A percentile compares a stretch with the other conserved stretches of the same genome.
Conservation (phyloP, 2,113 vertebrate genomes). For the Bolborhynchus lineola region DNA sequence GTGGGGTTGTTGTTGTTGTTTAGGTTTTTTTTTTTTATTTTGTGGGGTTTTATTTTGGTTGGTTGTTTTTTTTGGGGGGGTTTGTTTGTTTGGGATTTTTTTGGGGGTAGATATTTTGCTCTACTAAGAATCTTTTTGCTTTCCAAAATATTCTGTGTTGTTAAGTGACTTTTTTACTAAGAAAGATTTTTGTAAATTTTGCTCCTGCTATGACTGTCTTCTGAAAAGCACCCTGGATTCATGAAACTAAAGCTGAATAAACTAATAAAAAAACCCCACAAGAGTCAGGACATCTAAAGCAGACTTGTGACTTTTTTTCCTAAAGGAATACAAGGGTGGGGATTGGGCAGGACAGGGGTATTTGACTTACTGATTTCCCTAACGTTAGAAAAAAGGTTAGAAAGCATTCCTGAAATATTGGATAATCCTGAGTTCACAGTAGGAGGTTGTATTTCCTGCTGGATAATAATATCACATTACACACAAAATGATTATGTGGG, state of each 20-base stretch:
- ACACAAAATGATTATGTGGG: accelerated
- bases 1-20: too few species aligned
- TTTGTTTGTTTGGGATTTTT: neutral
- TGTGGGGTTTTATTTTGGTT: neutral
- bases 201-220: neutral
- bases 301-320: neutral
- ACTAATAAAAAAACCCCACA: neutral
- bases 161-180: neutral
- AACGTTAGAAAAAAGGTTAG: neutral
- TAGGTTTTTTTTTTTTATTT: too few species aligned
- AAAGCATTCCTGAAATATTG: neutral
- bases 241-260: neutral
- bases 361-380: neutral
- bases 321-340: neutral
- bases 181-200: neutral
- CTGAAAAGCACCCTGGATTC: neutral
- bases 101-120: neutral
- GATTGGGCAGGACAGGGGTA: neutral
- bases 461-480: neutral
- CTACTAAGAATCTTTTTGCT: neutral
- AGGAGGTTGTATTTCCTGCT: neutral
- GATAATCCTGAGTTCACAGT: neutral
- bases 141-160: neutral
- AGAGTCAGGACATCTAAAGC: neutral
- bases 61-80: too few species aligned